Conservation (phyloP, 2,888 invertebrate species). For the Phortica magna region DNA sequence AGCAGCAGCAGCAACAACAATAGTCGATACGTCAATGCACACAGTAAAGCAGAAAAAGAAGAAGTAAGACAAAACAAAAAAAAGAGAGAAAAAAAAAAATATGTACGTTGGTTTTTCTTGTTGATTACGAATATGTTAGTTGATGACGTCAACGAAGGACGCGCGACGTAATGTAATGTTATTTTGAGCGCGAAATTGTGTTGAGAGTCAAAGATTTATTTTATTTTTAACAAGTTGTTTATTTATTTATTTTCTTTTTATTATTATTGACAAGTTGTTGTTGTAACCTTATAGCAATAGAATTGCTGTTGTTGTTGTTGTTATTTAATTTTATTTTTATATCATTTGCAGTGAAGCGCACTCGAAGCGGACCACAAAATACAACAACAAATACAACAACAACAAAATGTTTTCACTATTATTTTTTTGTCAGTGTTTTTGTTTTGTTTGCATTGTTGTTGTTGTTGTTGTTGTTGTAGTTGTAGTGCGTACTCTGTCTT, state of each 20-base stretch:
- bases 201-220: slow-evolving; percentile 32
- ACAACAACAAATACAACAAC: too few species aligned
- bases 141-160: background rate
- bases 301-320: slow-evolving; percentile 28
- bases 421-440: slow-evolving; percentile 25
- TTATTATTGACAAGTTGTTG: slow-evolving; percentile 31
- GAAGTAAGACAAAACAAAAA: background rate
- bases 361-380: slow-evolving; percentile 23
- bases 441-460: slow-evolving; percentile 14
- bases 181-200: slow-evolving; percentile 26
- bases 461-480: slow-evolving; percentile 31
- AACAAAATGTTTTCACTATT: background rate
- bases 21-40: slow-evolving; percentile 5
- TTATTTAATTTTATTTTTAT: slow-evolving; percentile 35
- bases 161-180: background rate
- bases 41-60: background rate
- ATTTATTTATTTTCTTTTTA: slow-evolving; percentile 7
- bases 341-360: slow-evolving; percentile 41
- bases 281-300: slow-evolving; percentile 19
- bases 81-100: background rate
- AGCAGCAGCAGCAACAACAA: background rate
- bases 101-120: background rate
- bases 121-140: background rate
- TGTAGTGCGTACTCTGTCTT: slow-evolving; percentile 47
- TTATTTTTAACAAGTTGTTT: slow-evolving; percentile 13